Conservation (phyloP, 2,888 invertebrate species). For the Athetis lepigone region DNA sequence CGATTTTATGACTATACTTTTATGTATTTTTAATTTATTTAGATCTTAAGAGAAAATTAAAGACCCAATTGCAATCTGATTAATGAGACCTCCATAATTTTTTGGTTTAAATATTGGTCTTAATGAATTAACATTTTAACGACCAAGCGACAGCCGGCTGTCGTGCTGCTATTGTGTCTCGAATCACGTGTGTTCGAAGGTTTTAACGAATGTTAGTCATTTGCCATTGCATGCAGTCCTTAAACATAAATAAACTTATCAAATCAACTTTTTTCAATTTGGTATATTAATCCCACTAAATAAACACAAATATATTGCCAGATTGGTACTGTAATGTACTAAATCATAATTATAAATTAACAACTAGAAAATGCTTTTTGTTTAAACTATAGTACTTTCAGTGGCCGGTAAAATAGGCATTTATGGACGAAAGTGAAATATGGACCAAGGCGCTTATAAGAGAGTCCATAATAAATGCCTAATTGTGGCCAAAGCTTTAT, state of each 20-base stretch:
- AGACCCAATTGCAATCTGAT: too few species aligned
- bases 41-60: too few species aligned
- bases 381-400: conserved; percentile 22
- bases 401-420: too few species aligned
- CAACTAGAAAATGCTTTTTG: conserved; percentile 58
- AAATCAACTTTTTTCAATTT: conserved; percentile 30
- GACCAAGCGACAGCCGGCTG: too few species aligned
- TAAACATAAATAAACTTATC: conserved; percentile 12
- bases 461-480: too few species aligned
- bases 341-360: conserved; percentile 38
- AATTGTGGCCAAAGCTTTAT: too few species aligned
- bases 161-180: too few species aligned
- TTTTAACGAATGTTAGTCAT: conserved; percentile 3
- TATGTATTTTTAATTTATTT: background rate
- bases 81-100: too few species aligned
- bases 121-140: too few species aligned
- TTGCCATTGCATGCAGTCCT: conserved; percentile 13
- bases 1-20: background rate
- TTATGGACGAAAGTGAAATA: too few species aligned
- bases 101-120: background rate
- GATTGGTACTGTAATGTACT: conserved; percentile 19
- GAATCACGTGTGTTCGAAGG: too few species aligned
- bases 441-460: too few species aligned
- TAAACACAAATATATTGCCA: conserved; percentile 25
- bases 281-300: conserved; percentile 16